phyloP scores from a whole-genome alignment of 2,888 invertebrate genomes.

The Didymodactylos carnosus region DNA sequence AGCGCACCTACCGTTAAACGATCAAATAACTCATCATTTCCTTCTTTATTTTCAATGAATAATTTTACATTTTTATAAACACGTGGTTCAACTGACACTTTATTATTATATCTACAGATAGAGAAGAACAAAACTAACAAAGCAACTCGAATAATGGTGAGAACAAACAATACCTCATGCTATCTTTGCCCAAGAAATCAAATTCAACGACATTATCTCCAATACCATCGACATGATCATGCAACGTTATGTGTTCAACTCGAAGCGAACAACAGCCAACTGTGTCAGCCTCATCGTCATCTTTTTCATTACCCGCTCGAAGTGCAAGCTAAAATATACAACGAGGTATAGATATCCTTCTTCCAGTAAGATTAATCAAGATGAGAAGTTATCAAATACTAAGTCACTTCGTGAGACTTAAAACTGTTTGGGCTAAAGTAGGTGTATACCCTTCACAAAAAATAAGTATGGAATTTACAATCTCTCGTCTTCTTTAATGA shows the following conservation, averaged over 20 bases:
- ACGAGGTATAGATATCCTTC: too few species aligned
- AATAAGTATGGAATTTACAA: not conserved
- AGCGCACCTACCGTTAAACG: conserved; percentile 50
- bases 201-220: conserved; percentile 78
- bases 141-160: too few species aligned
- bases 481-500: not conserved
- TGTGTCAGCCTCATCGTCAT: conserved; percentile 96
- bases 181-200: conserved; percentile 91
- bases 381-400: too few species aligned
- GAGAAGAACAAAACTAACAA: not conserved
- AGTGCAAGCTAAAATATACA: conserved; percentile 52
- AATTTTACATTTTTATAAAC: conserved; percentile 91
- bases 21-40: conserved; percentile 88
- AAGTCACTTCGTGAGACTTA: too few species aligned
- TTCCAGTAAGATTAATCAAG: too few species aligned
- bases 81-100: conserved; percentile 85
- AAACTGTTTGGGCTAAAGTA: too few species aligned
- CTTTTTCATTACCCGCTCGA: conserved; percentile 96
- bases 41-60: conserved; percentile 86
- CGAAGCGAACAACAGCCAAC: conserved; percentile 95
- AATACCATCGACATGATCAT: conserved; percentile 41
- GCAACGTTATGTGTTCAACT: conserved; percentile 76
- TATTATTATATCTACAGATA: conserved; percentile 51
- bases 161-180: conserved; percentile 50
- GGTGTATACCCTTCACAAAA: too few species aligned